These are phyloP conservation scores for Willowsia nigromaculata DNA, from an alignment of 2,888 invertebrate species.

Conservation along the genomic window DNA sequence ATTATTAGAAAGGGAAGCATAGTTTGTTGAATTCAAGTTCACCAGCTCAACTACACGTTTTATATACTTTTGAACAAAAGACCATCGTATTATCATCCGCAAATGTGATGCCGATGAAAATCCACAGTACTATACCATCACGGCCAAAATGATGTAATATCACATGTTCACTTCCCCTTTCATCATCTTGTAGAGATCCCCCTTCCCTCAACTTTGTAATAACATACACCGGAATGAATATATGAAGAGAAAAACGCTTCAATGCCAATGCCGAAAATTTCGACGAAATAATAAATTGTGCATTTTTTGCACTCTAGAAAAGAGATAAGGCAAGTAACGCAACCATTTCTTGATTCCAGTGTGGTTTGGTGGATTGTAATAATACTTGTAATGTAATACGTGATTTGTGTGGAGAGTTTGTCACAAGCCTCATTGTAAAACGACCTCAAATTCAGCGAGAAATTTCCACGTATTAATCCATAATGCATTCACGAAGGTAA, in stretches of 20 bases:
- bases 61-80: neutral
- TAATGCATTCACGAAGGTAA: too few species aligned
- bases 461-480: too few species aligned
- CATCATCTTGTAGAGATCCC: neutral
- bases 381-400: too few species aligned
- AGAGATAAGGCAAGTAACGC: too few species aligned
- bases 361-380: too few species aligned
- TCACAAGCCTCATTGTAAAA: too few species aligned
- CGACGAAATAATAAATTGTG: constrained; percentile 6
- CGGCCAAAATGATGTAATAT: constrained; percentile 52
- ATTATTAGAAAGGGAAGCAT: constrained; percentile 15
- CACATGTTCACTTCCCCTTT: constrained; percentile 36
- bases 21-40: constrained; percentile 36
- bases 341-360: too few species aligned
- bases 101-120: neutral
- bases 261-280: constrained; percentile 39
- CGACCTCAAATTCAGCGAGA: too few species aligned
- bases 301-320: neutral
- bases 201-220: neutral
- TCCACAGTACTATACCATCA: constrained; percentile 7
- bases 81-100: neutral
- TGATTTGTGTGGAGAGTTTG: too few species aligned
- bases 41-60: neutral
- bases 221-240: neutral
- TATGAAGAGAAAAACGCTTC: neutral